Conservation (phyloP, 2,797 vertebrate species). For the Cercopithecus mitis region DNA sequence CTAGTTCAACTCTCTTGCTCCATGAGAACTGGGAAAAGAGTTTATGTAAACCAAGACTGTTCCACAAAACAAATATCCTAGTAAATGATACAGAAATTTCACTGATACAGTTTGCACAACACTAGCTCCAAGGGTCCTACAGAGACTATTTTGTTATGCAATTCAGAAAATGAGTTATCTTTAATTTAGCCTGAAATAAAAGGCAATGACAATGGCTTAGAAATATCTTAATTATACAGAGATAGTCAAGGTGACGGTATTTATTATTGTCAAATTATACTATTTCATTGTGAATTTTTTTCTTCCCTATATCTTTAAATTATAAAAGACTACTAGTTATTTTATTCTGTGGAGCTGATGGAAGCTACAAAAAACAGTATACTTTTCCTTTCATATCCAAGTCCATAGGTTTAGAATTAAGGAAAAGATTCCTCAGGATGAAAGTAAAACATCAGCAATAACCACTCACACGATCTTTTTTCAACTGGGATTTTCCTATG, state of each 20-base stretch:
- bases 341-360: slow-evolving; percentile 22
- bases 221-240: slow-evolving; percentile 36
- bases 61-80: background rate
- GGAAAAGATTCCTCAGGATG: background rate
- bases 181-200: background rate
- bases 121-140: background rate
- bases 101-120: background rate
- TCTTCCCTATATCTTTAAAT: slow-evolving; percentile 10
- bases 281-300: background rate
- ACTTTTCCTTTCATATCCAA: background rate
- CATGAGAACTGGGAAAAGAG: background rate
- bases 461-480: background rate
- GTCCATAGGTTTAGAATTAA: background rate
- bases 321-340: background rate
- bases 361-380: background rate
- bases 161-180: background rate
- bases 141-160: background rate
- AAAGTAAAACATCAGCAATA: slow-evolving; percentile 36
- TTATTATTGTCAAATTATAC: background rate
- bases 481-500: background rate
- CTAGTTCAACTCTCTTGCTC: background rate
- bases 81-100: background rate
- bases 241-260: background rate
- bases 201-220: background rate
- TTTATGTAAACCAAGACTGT: background rate